Evolutionary conservation across 2,113 vertebrate species (phyloP).

Genomic region (Syngnathus typhle): DNA sequence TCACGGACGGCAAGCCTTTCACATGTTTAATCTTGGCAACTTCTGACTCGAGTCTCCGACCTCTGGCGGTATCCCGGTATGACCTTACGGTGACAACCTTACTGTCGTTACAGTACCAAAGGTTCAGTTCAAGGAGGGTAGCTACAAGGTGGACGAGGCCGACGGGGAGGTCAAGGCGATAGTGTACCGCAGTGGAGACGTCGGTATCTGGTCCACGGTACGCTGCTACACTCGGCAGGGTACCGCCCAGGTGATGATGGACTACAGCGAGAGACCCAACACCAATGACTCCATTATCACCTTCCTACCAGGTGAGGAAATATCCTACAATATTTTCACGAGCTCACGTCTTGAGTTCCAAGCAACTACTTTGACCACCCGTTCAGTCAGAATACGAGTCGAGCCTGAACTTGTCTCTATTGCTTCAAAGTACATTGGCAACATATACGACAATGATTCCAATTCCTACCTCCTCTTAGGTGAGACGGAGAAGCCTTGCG

Average conservation of each 20-base stretch:
- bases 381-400: background rate
- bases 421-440: background rate
- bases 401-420: background rate
- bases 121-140: conserved; percentile 74
- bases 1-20: conserved; percentile 68
- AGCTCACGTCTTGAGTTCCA: too few species aligned
- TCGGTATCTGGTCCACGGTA: conserved; percentile 67
- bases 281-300: conserved; percentile 70
- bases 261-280: conserved; percentile 76
- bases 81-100: background rate
- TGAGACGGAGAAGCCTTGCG: conserved; percentile 77
- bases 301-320: conserved; percentile 71
- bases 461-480: conserved; percentile 47
- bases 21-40: too few species aligned
- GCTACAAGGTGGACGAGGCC: conserved; percentile 72
- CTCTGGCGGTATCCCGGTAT: background rate
- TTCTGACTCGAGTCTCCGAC: too few species aligned
- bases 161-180: conserved; percentile 62
- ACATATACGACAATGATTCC: background rate
- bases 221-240: conserved; percentile 76
- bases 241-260: conserved; percentile 78
- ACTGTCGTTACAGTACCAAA: conserved; percentile 66
- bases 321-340: too few species aligned
- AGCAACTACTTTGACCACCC: too few species aligned
- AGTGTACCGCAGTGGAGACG: conserved; percentile 73